Evolutionary conservation across 2,113 vertebrate species (phyloP), one percentile per base, ranked within the genome.

Genomic region (Hepsetus odoe): DNA sequence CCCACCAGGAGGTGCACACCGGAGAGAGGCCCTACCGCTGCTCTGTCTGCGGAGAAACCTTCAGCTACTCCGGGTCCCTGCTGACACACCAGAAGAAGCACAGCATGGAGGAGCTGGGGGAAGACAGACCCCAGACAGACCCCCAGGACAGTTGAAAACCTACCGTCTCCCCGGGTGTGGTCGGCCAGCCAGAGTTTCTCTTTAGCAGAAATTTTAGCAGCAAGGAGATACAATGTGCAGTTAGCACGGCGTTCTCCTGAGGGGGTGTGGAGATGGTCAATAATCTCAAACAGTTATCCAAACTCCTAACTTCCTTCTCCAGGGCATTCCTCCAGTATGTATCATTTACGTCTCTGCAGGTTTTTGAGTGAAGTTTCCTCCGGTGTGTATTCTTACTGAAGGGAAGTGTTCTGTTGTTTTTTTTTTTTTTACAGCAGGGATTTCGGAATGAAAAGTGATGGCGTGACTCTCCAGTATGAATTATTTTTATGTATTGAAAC

Each of bases 21-120:
- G 68, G 68, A n/a, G 76, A 79, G 68, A 72, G 70, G 11, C 76
- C 76, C 0, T 79, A 79, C 44, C 67, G 35, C 56, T 79, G 76
- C 56, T 53, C 67, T 20, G 70, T 79, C 42, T 79, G 76, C 6
- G 28, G 61, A 8, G 55, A 79, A 65, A 59, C 56, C 56, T 79
- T 79, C 44, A 46, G 67, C 2, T 79, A 79, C 20, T 68, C 70
- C 18, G 76, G 76, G 18, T 72, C 67, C 42, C 70, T 72, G 32
- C 46, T 46, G 18, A 42, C 66, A 2, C 76, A 79, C 26, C 56
- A 72, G 76, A 79, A 72, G 49, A 72, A 72, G 2, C 76, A 79
- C 76, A 64, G n/a, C 40, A 38, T 38, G 56, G 75, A 59, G 51
- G 53, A 77, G 2, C 12, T 28, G 1, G 44, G n/a, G 35, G n/a